phyloP scores from a whole-genome alignment of 2,888 invertebrate species.

The Ennomos quercinarius region DNA sequence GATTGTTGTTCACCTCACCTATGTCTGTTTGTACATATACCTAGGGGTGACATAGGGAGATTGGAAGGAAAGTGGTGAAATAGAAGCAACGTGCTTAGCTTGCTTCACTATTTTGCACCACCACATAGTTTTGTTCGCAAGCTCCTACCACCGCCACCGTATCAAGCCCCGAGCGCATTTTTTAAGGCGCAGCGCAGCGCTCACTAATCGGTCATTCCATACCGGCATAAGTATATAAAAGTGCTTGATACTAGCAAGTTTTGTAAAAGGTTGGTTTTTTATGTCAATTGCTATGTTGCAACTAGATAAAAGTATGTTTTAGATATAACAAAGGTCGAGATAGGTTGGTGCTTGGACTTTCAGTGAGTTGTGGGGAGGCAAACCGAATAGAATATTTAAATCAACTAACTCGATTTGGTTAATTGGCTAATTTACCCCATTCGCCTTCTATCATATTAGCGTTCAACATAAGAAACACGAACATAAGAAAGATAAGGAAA shows the following conservation, averaged over 20 bases:
- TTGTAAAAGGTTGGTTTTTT: too few relatives aligned
- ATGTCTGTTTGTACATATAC: conserved; percentile 54
- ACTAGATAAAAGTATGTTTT: too few relatives aligned
- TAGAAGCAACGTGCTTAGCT: conserved; percentile 57
- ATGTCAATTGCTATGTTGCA: too few relatives aligned
- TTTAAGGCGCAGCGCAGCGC: conserved; percentile 68
- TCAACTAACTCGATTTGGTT: too few relatives aligned
- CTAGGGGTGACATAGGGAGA: conserved; percentile 49
- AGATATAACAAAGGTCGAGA: too few relatives aligned
- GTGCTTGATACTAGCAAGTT: conserved; percentile 40
- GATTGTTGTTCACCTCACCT: conserved; percentile 67
- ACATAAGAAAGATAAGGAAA: too few relatives aligned
- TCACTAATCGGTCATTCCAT: conserved; percentile 69
- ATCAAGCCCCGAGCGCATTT: conserved; percentile 53
- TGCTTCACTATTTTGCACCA: conserved; percentile 67
- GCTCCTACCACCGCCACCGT: conserved; percentile 49
- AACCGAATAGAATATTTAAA: too few relatives aligned
- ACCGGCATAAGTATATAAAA: conserved; percentile 48
- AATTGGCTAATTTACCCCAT: too few relatives aligned
- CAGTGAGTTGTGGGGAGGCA: too few relatives aligned
- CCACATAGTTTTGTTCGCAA: conserved; percentile 80
- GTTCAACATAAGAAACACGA: too few relatives aligned
- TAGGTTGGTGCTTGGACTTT: too few relatives aligned
- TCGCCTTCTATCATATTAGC: too few relatives aligned
- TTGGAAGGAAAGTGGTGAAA: conserved; percentile 39